Evolutionary conservation across 2,113 vertebrate species (phyloP).

Genomic region (Xiphias gladius): DNA sequence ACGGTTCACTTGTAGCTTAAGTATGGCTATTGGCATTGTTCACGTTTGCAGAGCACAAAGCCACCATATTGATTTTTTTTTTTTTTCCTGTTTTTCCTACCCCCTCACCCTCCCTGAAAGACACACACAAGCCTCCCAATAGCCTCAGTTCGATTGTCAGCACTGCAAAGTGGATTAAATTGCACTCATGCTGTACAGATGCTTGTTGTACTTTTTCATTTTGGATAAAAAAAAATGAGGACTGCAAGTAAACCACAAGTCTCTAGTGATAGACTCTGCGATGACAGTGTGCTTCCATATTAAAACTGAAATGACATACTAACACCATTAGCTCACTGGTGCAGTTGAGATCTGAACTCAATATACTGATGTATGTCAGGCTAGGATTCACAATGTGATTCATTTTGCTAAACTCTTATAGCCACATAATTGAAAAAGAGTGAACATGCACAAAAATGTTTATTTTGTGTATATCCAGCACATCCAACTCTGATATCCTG

Average conservation of each 20-base stretch:
- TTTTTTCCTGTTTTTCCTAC: constrained; percentile 68
- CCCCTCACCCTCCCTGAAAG: constrained; percentile 15
- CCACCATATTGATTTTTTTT: constrained; percentile 88
- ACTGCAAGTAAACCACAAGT: constrained; percentile 78
- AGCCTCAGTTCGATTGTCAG: constrained; percentile 85
- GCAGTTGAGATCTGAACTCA: constrained; percentile 50
- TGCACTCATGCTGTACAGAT: constrained; percentile 85
- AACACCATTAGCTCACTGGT: constrained; percentile 56
- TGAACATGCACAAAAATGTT: constrained; percentile 7
- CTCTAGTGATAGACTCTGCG: constrained; percentile 54
- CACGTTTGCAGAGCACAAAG: constrained; percentile 86
- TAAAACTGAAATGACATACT: constrained; percentile 65
- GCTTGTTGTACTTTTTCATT: constrained; percentile 76
- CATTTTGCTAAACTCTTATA: constrained; percentile 7
- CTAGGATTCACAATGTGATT: neutral
- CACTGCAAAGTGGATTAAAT: constrained; percentile 87
- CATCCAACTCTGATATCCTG: constrained; percentile 30
- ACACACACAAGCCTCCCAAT: constrained; percentile 70
- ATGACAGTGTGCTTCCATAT: constrained; percentile 21
- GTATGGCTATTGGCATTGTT: constrained; percentile 85
- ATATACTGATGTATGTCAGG: constrained; percentile 43
- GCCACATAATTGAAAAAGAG: neutral
- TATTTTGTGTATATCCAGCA: constrained; percentile 16
- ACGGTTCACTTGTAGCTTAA: constrained; percentile 86
- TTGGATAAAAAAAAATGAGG: constrained; percentile 76